Evolutionary conservation across 2,888 invertebrate species (phyloP).

Genomic region (Poecilus cupreus): DNA sequence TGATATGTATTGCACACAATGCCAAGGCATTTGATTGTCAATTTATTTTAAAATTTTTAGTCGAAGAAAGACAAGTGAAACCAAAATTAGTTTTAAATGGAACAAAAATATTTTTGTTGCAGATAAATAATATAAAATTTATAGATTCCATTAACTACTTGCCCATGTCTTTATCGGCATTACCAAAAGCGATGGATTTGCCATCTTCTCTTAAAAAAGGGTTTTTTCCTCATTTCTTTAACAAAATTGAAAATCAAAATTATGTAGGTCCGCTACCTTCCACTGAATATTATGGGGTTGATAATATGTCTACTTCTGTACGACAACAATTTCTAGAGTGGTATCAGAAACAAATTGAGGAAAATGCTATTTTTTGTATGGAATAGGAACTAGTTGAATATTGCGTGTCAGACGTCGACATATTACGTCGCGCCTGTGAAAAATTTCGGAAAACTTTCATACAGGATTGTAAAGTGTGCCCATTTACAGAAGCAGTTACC

Average conservation of each 20-base stretch:
- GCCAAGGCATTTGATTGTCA: neutral
- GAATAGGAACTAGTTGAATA: no score
- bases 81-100: conserved; percentile 21
- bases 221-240: conserved; percentile 63
- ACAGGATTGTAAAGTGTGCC: conserved; percentile 62
- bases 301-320: conserved; percentile 60
- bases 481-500: conserved; percentile 64
- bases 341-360: conserved; percentile 9
- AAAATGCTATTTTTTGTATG: no score
- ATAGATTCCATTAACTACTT: no score
- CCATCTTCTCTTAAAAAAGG: conserved; percentile 63
- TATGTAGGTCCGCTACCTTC: conserved; percentile 63
- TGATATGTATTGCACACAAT: no score
- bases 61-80: conserved; percentile 1
- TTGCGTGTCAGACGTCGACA: no score
- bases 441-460: conserved; percentile 64
- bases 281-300: conserved; percentile 61
- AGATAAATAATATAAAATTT: conserved; percentile 53
- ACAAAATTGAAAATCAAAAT: conserved; percentile 63
- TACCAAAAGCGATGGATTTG: conserved; percentile 62
- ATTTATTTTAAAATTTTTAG: no score
- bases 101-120: neutral
- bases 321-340: conserved; percentile 59
- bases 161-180: conserved; percentile 61
- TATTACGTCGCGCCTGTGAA: conserved; percentile 65